Conservation (phyloP, 2,888 invertebrate genomes). For the Stenotaenia linearis region DNA sequence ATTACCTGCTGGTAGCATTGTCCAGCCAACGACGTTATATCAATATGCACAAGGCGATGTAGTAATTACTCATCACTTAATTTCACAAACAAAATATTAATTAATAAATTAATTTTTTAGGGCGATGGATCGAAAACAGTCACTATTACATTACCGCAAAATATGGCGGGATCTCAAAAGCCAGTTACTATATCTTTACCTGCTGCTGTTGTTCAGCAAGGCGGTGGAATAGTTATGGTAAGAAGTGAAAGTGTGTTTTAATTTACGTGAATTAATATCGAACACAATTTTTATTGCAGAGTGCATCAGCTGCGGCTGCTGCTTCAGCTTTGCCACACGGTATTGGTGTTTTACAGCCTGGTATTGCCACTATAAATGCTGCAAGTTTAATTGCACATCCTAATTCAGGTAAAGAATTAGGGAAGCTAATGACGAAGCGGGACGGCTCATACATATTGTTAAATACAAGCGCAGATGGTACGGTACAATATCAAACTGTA, state of each 20-base stretch:
- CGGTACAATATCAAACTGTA: constrained; percentile 35
- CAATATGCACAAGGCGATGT: constrained; percentile 37
- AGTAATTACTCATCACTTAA: not conserved
- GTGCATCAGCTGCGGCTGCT: constrained; percentile 81
- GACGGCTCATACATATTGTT: not conserved
- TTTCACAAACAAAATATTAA: too few relatives aligned
- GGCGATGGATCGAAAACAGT: constrained; percentile 38
- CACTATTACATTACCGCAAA: constrained; percentile 37
- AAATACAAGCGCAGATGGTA: constrained; percentile 31
- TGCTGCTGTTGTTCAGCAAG: constrained; percentile 35
- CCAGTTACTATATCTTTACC: constrained; percentile 36
- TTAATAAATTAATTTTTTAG: constrained; percentile 35
- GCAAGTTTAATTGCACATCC: constrained; percentile 34
- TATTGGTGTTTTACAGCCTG: constrained; percentile 67
- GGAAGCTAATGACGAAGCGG: not conserved
- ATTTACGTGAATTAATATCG: not conserved
- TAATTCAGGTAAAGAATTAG: constrained; percentile 31
- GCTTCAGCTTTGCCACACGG: constrained; percentile 79
- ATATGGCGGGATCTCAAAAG: constrained; percentile 30
- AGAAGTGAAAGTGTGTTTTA: not conserved
- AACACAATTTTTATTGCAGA: constrained; percentile 43
- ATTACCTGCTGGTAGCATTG: constrained; percentile 37
- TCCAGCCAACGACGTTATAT: constrained; percentile 37
- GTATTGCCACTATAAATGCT: constrained; percentile 28
- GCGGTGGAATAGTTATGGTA: constrained; percentile 37